Base-by-base conservation (phyloP, 2,888 invertebrate species). In the Fragum fragum region DNA sequence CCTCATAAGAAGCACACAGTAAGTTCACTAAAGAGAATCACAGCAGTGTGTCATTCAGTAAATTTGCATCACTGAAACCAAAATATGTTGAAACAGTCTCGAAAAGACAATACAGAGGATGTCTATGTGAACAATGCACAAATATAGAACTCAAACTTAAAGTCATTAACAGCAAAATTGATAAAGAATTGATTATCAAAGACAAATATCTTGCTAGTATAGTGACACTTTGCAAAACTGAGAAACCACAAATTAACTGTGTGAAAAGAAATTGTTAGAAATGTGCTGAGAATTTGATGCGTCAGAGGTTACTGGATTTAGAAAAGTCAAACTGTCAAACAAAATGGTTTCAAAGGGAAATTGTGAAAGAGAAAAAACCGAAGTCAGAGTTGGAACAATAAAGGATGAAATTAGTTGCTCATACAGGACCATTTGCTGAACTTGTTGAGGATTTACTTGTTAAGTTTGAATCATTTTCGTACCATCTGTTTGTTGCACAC, bases 121-220 rank as follows among this genome's bases (percentile, higher is more conserved):
- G 72, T 47, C 36, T 77, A 2, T 72, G 77, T 66, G 77, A 77
- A 71, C n/a, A 53, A 36, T 77, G 77, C 53, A 63, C 72, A 21
- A 77, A 77, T 55, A 26, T 72, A 23, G 72, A 77, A 53, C 57
- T 71, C 7, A 42, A 70, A 3, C 32, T 76, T 16, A 59, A 76
- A 71, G 42, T 23, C 29, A 18, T 71, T n/a, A 76, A 70, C 29
- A 28, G 26, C 1, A 23, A 42, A n/a, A 23, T 76, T n/a, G 18
- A 28, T 18, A 6, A 36, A 21, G 26, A 39, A 29, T 21, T 21
- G 1, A 32, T 29, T 36, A 70, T 76, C 42, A 76, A 70, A 61
- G 52, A 71, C 61, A 76, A 70, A 29, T 76, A 71, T 57, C 39
- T 59, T 21, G 57, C 61, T 28, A 76, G 36, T 52, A 26, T 36